Percentiles rank a stretch among this genome's conserved stretches.
Evolutionary conservation across 2,113 vertebrate genomes (phyloP).

Genomic region (Plecotus auritus): DNA sequence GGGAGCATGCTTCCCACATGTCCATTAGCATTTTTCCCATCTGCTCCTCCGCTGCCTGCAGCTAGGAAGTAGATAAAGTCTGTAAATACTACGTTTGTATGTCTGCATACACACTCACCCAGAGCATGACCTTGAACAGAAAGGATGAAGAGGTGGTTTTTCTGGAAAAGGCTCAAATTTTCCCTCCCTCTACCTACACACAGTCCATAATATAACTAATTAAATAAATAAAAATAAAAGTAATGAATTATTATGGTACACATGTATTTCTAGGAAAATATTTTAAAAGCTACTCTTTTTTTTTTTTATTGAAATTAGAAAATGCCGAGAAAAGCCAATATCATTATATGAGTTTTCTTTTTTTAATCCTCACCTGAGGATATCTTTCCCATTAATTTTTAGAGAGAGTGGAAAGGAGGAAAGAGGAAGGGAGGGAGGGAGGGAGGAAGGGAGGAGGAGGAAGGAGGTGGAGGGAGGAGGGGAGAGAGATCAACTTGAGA

Average conservation of each 20-base stretch:
- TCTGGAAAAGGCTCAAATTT: conserved; percentile 7
- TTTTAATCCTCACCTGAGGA: too few species aligned
- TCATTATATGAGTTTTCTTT: not conserved
- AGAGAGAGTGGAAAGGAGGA: too few species aligned
- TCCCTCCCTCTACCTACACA: not conserved
- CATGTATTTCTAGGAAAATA: not conserved
- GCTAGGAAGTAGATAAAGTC: conserved; percentile 23
- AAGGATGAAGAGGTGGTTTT: conserved; percentile 12
- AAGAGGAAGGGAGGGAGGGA: too few species aligned
- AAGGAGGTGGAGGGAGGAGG: too few species aligned
- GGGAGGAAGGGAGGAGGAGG: too few species aligned
- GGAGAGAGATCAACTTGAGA: too few species aligned
- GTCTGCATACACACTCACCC: conserved; percentile 31
- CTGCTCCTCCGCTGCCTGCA: not conserved
- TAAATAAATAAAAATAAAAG: not conserved
- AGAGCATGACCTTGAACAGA: not conserved
- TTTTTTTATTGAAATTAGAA: not conserved
- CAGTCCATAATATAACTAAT: not conserved
- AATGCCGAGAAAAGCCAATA: not conserved
- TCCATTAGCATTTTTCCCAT: conserved; percentile 29
- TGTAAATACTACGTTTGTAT: conserved; percentile 44
- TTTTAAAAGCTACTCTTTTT: not conserved
- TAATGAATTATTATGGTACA: not conserved
- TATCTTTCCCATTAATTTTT: not conserved
- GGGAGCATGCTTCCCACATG: not conserved